Evolutionary conservation across 2,797 vertebrate genomes (phyloP), one percentile per base, ranked within the genome.

Genomic region (Poliocrania exsul): DNA sequence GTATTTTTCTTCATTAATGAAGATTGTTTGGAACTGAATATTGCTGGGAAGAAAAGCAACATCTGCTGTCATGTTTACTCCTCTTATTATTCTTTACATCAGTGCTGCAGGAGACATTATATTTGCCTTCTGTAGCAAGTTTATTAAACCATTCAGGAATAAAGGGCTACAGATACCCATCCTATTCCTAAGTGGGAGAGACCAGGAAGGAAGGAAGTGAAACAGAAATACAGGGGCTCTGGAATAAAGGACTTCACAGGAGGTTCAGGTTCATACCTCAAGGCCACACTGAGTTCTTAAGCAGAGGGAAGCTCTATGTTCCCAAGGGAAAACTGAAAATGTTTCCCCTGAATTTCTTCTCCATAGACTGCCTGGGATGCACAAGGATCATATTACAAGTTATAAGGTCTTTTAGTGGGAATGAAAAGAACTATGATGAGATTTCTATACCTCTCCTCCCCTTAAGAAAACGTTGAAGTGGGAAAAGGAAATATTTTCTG

Each of bases 1-100:
- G 31, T 88, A 74, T 86, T 95, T 95, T 94, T 83, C 57, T 87
- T 91, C 65, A 66, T 89, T 96, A 91, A 96, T n/a, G n/a, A 80
- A 90, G 81, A 87, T 88, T 91, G 64, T 84, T 91, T 86, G 71
- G 58, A 91, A 87, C 17, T 56, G 92, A 92, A 83, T 92, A 81
- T 89, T 42, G 44, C 53, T 87, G 57, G 51, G 80, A 95, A 94
- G 53, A 72, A 26, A 38, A 84, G 73, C 54, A 90, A 85, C 82
- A 91, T 86, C 82, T 91, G 74, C 86, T 89, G 64, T 54, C 53
- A 71, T 89, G 61, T 87, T 94, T 86, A 50, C 54, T 86, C 47
- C 57, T 91, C 67, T 77, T 72, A 69, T 62, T 71, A 58, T 71
- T 79, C 78, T 73, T 94, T 54, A 77, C 54, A 67, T 3, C 56